Base-by-base conservation (phyloP, 2,797 vertebrate species). In the Anguilla anguilla region DNA sequence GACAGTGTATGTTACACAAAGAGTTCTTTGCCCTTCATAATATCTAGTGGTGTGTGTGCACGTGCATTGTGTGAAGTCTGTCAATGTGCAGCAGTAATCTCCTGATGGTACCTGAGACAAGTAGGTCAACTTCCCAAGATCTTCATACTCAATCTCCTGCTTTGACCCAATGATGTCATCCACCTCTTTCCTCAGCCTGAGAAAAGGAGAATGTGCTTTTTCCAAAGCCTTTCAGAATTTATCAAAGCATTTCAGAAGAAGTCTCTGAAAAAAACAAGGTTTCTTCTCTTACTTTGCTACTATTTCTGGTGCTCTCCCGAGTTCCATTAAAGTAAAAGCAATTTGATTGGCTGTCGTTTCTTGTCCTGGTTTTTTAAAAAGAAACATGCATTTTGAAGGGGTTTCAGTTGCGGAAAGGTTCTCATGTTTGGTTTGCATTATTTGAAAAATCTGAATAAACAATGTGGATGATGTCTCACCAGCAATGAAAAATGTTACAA, bases 321-420 rank as follows among this genome's bases (percentile, higher is more conserved):
- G 93, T 91, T 97, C 97, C 97, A 98, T 96, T 88, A 98, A 91
- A 0, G 97, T 97, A 93, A 98, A 98, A 0, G 96, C 94, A 84
- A 99, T 86, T 89, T 97, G 96, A 93, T 96, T 98, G 49, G 98
- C 96, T 55, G 97, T 98, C 0, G 98, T 98, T 94, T 99, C 98
- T 82, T 98, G 97, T 2, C 98, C 98, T 98, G 31, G 69, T 11
- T 55, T 83, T 85, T 85, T 28, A n/a, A 25, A 0, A 81, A 69
- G 87, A 0, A 2, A 0, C 3, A 46, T 74, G 19, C 3, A 15
- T 25, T 57, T 46, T 25, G 1, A 17, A 35, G 31, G 39, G 19
- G 6, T 31, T 59, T 57, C 22, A 86, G 53, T 31, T 67, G 55
- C 25, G 61, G 49, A 39, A 77, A 1, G 10, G 22, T n/a, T 5